Conservation (phyloP, 2,888 invertebrate species). For the Oscheius sp. region DNA sequence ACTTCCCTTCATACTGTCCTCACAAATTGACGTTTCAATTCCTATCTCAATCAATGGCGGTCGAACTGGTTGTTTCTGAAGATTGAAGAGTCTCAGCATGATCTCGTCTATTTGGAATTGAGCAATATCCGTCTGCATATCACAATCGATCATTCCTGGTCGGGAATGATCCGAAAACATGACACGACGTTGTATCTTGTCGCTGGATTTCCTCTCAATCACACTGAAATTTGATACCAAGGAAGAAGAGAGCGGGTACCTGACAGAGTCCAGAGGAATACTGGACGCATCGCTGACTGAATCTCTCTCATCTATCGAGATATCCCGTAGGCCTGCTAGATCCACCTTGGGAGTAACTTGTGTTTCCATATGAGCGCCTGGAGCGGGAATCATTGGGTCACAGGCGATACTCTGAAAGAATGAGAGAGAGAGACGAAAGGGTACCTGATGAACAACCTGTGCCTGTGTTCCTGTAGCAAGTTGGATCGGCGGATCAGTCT, state of each 20-base stretch:
- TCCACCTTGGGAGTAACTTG: constrained; percentile 17
- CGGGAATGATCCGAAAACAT: constrained; percentile 25
- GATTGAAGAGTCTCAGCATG: constrained; percentile 47
- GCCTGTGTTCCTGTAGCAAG: constrained; percentile 39
- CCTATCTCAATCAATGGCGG: constrained; percentile 33
- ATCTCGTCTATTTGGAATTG: constrained; percentile 66
- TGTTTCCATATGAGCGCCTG: constrained; percentile 11
- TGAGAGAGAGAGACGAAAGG: not conserved
- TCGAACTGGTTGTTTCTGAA: constrained; percentile 48
- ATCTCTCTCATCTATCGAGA: constrained; percentile 37
- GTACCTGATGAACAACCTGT: constrained; percentile 33
- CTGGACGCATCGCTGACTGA: constrained; percentile 66
- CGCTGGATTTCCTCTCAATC: constrained; percentile 19
- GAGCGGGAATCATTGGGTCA: constrained; percentile 44
- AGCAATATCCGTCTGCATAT: constrained; percentile 61
- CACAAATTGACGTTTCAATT: constrained; percentile 11
- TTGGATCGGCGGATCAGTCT: constrained; percentile 47
- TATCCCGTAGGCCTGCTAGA: constrained; percentile 6
- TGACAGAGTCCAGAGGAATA: constrained; percentile 63
- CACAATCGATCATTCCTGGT: not conserved
- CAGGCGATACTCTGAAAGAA: constrained; percentile 53
- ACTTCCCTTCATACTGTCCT: constrained; percentile 8
- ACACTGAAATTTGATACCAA: constrained; percentile 1
- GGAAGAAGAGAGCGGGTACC: constrained; percentile 34
- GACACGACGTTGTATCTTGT: constrained; percentile 21